Conservation (phyloP, 2,888 invertebrate species). For the Ophonus ardosiacus region DNA sequence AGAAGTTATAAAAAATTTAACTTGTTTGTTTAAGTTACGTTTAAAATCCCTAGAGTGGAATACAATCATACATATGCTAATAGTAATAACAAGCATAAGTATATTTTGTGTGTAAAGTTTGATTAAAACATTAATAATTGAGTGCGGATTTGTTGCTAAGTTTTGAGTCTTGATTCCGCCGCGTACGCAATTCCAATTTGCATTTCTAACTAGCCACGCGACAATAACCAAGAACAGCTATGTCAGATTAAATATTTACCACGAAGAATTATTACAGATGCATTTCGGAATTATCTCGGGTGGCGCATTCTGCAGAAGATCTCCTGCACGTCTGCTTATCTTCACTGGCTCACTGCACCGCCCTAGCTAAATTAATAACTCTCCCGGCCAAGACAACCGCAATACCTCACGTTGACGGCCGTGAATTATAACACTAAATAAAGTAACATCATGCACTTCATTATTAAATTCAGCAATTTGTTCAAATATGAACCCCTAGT, state of each 20-base stretch:
- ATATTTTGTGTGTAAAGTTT: conserved; percentile 48
- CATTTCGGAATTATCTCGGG: conserved; percentile 47
- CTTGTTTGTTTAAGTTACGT: background rate
- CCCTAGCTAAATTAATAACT: conserved; percentile 31
- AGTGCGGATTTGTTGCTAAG: conserved; percentile 29
- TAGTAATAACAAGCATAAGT: conserved; percentile 12
- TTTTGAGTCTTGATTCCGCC: conserved; percentile 22
- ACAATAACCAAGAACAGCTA: conserved; percentile 38
- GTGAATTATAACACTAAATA: background rate
- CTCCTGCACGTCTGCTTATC: conserved; percentile 33
- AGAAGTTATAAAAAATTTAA: conserved; percentile 17
- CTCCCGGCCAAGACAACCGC: background rate
- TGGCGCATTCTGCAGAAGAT: conserved; percentile 25
- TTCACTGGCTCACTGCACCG: background rate
- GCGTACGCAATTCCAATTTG: conserved; percentile 45
- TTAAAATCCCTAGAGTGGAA: background rate
- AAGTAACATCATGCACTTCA: background rate
- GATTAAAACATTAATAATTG: conserved; percentile 50
- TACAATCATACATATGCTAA: background rate
- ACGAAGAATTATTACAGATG: conserved; percentile 47
- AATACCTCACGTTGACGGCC: background rate
- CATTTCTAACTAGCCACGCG: conserved; percentile 42
- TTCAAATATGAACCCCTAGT: background rate
- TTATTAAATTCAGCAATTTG: background rate
- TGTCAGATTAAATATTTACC: conserved; percentile 47